phyloP scores from a whole-genome alignment of 2,113 vertebrate species.

The Halichoerus grypus region DNA sequence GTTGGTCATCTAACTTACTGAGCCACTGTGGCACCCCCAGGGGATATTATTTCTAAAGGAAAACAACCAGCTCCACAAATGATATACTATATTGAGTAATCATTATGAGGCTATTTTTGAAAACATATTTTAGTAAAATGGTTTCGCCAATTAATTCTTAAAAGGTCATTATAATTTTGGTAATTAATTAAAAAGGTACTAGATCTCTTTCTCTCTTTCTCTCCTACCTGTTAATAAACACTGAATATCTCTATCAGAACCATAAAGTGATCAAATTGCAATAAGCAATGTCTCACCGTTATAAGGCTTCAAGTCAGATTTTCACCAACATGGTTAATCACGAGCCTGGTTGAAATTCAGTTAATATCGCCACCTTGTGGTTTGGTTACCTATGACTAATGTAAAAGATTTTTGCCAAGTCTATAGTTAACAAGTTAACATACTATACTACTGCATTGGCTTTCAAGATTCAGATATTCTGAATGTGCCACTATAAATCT shows the following conservation, averaged over 20 bases:
- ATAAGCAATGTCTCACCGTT: neutral
- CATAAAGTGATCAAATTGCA: slow-evolving; percentile 36
- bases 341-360: slow-evolving; percentile 40
- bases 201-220: neutral
- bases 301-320: slow-evolving; percentile 36
- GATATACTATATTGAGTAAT: slow-evolving; percentile 3
- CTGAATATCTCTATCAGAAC: slow-evolving; percentile 25
- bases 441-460: neutral
- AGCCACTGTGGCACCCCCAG: neutral
- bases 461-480: slow-evolving; percentile 52
- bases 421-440: neutral
- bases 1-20: neutral
- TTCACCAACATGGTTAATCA: neutral
- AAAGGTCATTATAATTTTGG: slow-evolving; percentile 32
- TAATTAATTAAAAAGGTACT: slow-evolving; percentile 33
- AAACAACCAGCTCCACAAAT: slow-evolving; percentile 46
- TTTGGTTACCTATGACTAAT: neutral
- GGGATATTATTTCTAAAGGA: neutral
- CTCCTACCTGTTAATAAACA: slow-evolving; percentile 29
- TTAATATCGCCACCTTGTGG: slow-evolving; percentile 73
- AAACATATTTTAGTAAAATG: slow-evolving; percentile 39
- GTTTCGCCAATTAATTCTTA: neutral
- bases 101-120: slow-evolving; percentile 29
- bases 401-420: neutral
- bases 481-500: neutral